Percentiles rank a stretch among this genome's conserved stretches.
phyloP scores from a whole-genome alignment of 2,113 vertebrate species.

The Poicephalus gulielmi region DNA sequence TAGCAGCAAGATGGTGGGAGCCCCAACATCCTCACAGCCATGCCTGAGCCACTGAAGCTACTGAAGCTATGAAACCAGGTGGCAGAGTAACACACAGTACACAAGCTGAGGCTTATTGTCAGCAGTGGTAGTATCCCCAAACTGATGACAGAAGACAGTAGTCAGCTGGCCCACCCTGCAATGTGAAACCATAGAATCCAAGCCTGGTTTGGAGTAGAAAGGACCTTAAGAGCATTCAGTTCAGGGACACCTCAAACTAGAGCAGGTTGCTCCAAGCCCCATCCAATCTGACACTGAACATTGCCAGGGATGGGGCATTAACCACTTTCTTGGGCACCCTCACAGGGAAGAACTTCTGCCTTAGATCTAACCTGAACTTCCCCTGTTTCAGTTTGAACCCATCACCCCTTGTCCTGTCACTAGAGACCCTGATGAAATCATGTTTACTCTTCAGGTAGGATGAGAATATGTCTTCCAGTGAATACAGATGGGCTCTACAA shows the following conservation, averaged over 20 bases:
- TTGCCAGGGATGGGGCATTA: not conserved
- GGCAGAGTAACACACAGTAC: not conserved
- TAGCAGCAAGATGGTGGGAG: not conserved
- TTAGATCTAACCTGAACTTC: not conserved
- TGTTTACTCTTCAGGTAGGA: not conserved
- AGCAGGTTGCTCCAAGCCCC: not conserved
- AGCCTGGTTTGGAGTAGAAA: not conserved
- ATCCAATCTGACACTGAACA: not conserved
- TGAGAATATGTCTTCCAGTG: not conserved
- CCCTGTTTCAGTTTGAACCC: not conserved
- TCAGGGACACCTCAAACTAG: not conserved
- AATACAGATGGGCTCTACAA: not conserved
- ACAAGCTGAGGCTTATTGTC: not conserved
- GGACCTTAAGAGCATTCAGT: not conserved
- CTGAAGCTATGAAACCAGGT: not conserved
- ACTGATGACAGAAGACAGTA: not conserved
- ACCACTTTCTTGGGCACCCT: not conserved
- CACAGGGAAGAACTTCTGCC: not conserved
- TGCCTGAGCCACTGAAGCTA: not conserved
- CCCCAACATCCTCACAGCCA: not conserved
- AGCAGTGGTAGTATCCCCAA: not conserved
- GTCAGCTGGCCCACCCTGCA: not conserved
- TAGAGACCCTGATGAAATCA: not conserved
- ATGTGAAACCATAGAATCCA: not conserved
- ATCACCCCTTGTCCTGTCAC: not conserved